These are phyloP conservation scores for Nomada ferruginata DNA, from an alignment of 2,888 invertebrate genomes.

Conservation along the genomic window DNA sequence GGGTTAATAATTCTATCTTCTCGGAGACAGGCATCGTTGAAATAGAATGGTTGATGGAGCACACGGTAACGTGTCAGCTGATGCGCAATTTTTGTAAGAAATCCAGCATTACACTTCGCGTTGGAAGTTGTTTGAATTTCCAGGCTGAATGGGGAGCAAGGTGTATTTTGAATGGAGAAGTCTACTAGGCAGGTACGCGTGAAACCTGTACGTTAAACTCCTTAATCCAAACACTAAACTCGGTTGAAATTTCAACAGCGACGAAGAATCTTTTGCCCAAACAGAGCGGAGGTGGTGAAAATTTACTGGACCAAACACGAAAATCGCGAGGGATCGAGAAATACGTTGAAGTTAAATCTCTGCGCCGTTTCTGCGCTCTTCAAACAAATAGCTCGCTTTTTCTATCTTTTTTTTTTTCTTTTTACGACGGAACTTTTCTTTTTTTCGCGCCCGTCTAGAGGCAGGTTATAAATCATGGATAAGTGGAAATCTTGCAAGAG, in stretches of 20 bases:
- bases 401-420: background rate
- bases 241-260: slow-evolving; percentile 30
- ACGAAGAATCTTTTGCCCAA: slow-evolving; percentile 24
- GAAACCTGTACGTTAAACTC: slow-evolving; percentile 30
- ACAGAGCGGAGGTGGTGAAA: slow-evolving; percentile 21
- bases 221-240: slow-evolving; percentile 40
- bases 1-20: background rate
- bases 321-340: slow-evolving; percentile 24
- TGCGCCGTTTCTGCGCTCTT: background rate
- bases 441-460: slow-evolving; percentile 3
- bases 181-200: background rate
- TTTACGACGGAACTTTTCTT: slow-evolving; percentile 22
- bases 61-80: background rate
- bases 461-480: slow-evolving; percentile 32
- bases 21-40: too few relatives aligned
- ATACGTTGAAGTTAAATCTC: slow-evolving; percentile 30
- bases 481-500: slow-evolving; percentile 39
- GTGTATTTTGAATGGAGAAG: slow-evolving; percentile 4
- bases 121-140: slow-evolving; percentile 10
- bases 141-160: background rate
- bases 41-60: background rate
- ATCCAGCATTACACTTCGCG: background rate
- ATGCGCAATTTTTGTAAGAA: slow-evolving; percentile 9
- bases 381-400: slow-evolving; percentile 20
- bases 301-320: slow-evolving; percentile 37